Evolutionary conservation across 2,113 vertebrate genomes (phyloP), one percentile per base, ranked within the genome.

Genomic region (Boleophthalmus pectinirostris): DNA sequence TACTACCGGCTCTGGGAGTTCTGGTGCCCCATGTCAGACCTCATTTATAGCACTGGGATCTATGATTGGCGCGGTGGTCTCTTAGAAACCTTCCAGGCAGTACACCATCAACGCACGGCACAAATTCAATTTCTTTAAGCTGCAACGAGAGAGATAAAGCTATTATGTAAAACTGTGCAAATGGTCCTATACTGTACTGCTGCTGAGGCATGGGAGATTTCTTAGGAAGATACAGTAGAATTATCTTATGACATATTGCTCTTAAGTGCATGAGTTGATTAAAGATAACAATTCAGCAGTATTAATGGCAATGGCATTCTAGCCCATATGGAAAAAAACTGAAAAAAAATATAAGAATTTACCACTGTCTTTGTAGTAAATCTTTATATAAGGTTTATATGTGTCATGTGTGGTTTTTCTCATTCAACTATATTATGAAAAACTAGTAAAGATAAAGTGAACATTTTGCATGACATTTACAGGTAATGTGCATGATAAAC

Each of bases 231-330:
- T 78, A 85, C 92, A 43, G 9, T 43, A 43, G 86, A 89, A 85
- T 82, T 84, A 88, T 77, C 78, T 91, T 89, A 89, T 81, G 84
- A 83, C 86, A 88, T 88, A 95, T 93, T 89, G 91, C 94, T 95
- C 83, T 72, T 90, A 87, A 90, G 90, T 87, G 87, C 81, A 89
- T 85, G 88, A 86, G 92, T 89, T 88, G 87, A 91, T 82, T 73
- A 69, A 73, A 74, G 25, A 74, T 49, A 88, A 88, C 85, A 90
- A 90, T 91, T 91, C 91, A 91, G 76, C 78, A 90, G 94, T 91
- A 89, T 90, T 92, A 95, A 95, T 94, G 75, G 90, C 88, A 92
- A 92, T 54, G 51, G 51, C 51, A n/a, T 49, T 18, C 47, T n/a
- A n/a, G n/a, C n/a, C n/a, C n/a, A n/a, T n/a, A n/a, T n/a, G n/a